Evolutionary conservation across 2,888 invertebrate species (phyloP).

Genomic region (Sphinx pinastri): DNA sequence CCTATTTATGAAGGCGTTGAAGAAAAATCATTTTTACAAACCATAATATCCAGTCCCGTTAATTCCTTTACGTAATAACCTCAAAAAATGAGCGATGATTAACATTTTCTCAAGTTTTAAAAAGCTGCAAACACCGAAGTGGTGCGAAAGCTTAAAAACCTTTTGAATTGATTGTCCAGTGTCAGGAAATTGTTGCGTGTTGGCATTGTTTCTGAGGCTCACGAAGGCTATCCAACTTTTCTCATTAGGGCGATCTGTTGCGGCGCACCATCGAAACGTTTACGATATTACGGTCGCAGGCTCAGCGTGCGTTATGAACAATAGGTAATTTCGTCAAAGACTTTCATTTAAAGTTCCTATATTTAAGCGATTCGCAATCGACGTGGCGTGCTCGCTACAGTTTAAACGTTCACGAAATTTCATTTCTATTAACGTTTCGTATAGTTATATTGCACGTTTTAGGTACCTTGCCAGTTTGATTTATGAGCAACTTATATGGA

Average conservation of each 20-base stretch:
- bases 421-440: constrained; percentile 5
- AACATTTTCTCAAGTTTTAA: constrained; percentile 46
- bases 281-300: constrained; percentile 50
- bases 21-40: too few species aligned
- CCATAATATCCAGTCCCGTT: neutral
- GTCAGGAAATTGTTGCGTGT: constrained; percentile 74
- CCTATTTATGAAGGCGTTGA: too few species aligned
- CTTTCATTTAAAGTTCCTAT: constrained; percentile 40
- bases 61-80: neutral
- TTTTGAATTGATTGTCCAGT: constrained; percentile 78
- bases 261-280: constrained; percentile 60
- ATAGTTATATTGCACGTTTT: too few species aligned
- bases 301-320: constrained; percentile 49
- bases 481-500: too few species aligned
- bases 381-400: neutral
- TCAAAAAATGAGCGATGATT: constrained; percentile 45
- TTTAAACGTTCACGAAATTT: neutral
- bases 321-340: constrained; percentile 48
- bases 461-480: too few species aligned
- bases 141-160: constrained; percentile 56
- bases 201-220: constrained; percentile 71
- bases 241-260: constrained; percentile 78
- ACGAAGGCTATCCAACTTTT: constrained; percentile 75
- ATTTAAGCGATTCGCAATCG: constrained; percentile 34
- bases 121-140: constrained; percentile 55